Percentiles rank a stretch among this genome's conserved stretches.
phyloP scores from a whole-genome alignment of 1,140 invertebrate species.

The Halyomorpha halys region DNA sequence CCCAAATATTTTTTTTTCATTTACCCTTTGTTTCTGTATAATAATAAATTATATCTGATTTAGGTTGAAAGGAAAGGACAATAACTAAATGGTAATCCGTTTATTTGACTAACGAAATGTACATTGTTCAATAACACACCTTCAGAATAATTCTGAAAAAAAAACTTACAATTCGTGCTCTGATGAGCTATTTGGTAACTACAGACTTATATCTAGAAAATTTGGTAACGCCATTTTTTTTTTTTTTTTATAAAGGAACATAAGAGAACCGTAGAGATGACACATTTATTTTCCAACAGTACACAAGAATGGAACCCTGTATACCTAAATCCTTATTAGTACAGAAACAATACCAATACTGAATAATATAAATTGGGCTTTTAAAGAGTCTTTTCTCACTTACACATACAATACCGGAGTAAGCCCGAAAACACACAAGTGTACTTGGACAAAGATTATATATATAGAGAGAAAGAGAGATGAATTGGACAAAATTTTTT shows the following conservation, averaged over 20 bases:
- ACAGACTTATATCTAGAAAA: constrained; percentile 2
- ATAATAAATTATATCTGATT: too few species aligned
- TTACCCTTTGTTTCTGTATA: too few species aligned
- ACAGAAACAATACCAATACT: too few species aligned
- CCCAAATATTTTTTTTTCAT: too few species aligned
- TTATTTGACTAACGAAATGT: constrained; percentile 6
- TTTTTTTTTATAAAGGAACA: neutral
- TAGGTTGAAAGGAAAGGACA: too few species aligned
- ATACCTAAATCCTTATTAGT: constrained; percentile 6
- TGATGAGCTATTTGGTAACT: constrained; percentile 9
- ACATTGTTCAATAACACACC: neutral
- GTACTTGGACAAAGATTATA: too few species aligned
- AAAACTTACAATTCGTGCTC: constrained; percentile 1
- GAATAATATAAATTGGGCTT: too few species aligned
- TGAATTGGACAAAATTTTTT: too few species aligned
- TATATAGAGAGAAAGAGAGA: too few species aligned
- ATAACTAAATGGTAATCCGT: neutral
- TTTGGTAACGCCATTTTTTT: neutral
- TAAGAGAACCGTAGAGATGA: neutral
- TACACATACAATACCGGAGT: too few species aligned
- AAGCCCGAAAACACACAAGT: too few species aligned
- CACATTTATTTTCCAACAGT: neutral
- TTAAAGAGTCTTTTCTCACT: too few species aligned
- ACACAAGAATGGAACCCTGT: constrained; percentile 8
- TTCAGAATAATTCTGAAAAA: neutral